phyloP scores from a whole-genome alignment of 2,888 invertebrate species.

The Hypsopygia costalis region DNA sequence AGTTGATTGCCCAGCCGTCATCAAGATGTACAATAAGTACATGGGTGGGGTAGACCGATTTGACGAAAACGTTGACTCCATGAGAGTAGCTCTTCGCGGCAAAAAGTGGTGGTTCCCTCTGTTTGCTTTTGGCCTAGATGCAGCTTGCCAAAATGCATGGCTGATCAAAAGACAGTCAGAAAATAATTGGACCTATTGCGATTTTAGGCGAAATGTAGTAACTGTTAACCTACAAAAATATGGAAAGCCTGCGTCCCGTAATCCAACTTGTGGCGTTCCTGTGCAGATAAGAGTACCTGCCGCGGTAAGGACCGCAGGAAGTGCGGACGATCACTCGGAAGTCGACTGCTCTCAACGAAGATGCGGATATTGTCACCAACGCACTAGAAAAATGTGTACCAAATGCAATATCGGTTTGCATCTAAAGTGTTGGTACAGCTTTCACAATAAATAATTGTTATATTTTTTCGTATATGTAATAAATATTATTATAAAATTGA shows the following conservation, averaged over 20 bases:
- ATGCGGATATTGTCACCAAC: conserved; percentile 4
- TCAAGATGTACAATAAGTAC: conserved; percentile 17
- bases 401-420: conserved; percentile 8
- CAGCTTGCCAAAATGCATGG: conserved; percentile 11
- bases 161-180: conserved; percentile 7
- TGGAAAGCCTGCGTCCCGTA: not conserved
- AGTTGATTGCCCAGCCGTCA: conserved; percentile 9
- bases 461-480: not conserved
- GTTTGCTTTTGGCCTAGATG: conserved; percentile 10
- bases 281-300: conserved; percentile 2
- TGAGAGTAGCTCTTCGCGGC: conserved; percentile 8
- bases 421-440: conserved; percentile 2
- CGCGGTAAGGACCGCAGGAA: conserved; percentile 1
- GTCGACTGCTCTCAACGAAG: not conserved
- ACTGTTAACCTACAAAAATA: conserved; percentile 7
- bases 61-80: conserved; percentile 12
- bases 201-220: conserved; percentile 9
- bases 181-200: conserved; percentile 9
- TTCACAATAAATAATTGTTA: not conserved
- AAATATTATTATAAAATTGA: not conserved
- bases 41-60: conserved; percentile 16
- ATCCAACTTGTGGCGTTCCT: conserved; percentile 1
- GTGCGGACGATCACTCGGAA: conserved; percentile 2
- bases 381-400: conserved; percentile 7
- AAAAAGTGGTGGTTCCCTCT: conserved; percentile 10